Evolutionary conservation across 2,888 invertebrate genomes (phyloP).

Genomic region (Xanthorhoe designata): DNA sequence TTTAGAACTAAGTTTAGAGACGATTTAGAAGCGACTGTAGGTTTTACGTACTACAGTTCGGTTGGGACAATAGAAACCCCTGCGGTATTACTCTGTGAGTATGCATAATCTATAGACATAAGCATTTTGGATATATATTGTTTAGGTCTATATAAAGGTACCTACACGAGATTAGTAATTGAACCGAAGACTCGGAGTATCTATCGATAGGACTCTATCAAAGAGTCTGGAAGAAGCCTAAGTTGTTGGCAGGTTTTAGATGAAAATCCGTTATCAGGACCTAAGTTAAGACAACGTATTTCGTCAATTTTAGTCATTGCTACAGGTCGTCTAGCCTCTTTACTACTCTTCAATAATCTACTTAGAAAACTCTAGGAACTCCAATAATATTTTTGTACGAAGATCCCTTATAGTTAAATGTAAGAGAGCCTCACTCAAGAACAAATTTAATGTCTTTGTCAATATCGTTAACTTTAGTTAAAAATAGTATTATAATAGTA

Average conservation of each 20-base stretch:
- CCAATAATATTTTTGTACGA: constrained; percentile 33
- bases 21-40: neutral
- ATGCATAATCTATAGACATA: neutral
- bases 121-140: neutral
- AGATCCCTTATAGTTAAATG: constrained; percentile 15
- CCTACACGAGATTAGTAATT: constrained; percentile 47
- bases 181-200: constrained; percentile 57
- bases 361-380: constrained; percentile 28
- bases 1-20: neutral
- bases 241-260: constrained; percentile 59
- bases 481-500: neutral
- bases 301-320: constrained; percentile 23
- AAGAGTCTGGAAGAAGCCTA: constrained; percentile 61
- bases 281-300: neutral
- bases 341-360: constrained; percentile 23
- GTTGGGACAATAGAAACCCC: neutral
- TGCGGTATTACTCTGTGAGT: neutral
- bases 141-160: constrained; percentile 35
- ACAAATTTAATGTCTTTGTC: neutral
- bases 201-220: constrained; percentile 44
- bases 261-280: constrained; percentile 45
- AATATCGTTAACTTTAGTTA: neutral
- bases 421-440: constrained; percentile 3
- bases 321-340: constrained; percentile 7
- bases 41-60: neutral